These are phyloP conservation scores for Girardinichthys multiradiatus DNA, from an alignment of 2,113 vertebrate genomes.

Conservation along the genomic window DNA sequence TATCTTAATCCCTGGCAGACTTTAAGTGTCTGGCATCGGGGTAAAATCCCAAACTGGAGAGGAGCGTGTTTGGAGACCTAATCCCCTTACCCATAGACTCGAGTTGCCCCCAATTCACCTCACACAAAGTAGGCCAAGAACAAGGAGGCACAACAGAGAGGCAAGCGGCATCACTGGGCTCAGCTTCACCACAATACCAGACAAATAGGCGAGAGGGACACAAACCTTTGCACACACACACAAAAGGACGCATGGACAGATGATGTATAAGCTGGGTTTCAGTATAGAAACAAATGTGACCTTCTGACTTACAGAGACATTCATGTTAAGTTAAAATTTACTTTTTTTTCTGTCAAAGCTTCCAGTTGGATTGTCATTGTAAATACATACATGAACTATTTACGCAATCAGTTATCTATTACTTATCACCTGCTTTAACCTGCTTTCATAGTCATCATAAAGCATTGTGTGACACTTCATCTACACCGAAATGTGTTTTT, in stretches of 20 bases:
- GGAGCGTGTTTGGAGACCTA: conserved; percentile 77
- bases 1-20: conserved; percentile 83
- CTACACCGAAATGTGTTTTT: conserved; percentile 1
- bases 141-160: conserved; percentile 73
- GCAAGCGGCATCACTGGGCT: conserved; percentile 63
- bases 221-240: conserved; percentile 32
- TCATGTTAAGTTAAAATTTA: conserved; percentile 31
- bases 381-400: too few relatives aligned
- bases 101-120: conserved; percentile 80
- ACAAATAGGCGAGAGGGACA: conserved; percentile 52
- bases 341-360: too few relatives aligned
- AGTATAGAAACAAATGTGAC: conserved; percentile 12
- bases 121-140: conserved; percentile 83
- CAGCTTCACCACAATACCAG: conserved; percentile 57
- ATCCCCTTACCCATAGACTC: conserved; percentile 79
- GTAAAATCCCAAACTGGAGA: conserved; percentile 81
- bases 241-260: conserved; percentile 47
- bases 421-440: background rate
- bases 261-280: conserved; percentile 53
- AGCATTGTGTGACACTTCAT: background rate
- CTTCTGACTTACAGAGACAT: conserved; percentile 28
- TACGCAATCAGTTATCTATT: background rate
- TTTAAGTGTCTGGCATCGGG: conserved; percentile 82
- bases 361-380: too few relatives aligned
- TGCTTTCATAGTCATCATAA: background rate